These are phyloP conservation scores for honey bee (Apis mellifera) DNA, from an alignment of 1,140 invertebrate genomes.

Conservation along the genomic window DNA sequence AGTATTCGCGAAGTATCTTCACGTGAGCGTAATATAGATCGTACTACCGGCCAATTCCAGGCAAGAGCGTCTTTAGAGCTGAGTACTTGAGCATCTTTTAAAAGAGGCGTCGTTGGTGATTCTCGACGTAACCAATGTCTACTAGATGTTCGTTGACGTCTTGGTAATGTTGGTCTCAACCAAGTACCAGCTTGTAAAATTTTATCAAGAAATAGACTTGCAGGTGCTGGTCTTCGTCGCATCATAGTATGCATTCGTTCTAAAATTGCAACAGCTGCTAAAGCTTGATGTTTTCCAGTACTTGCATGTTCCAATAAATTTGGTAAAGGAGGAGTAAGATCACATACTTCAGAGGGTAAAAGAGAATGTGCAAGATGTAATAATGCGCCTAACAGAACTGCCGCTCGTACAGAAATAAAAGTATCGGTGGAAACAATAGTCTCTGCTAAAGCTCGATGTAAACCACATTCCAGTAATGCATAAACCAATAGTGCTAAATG, in stretches of 20 bases:
- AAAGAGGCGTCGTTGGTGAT: conserved; percentile 74
- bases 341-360: conserved; percentile 91
- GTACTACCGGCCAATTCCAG: conserved; percentile 87
- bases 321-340: conserved; percentile 91
- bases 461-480: conserved; percentile 91
- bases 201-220: conserved; percentile 92
- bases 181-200: conserved; percentile 83
- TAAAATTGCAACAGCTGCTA: conserved; percentile 90
- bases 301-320: conserved; percentile 90
- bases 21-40: conserved; percentile 81
- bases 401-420: conserved; percentile 93
- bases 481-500: conserved; percentile 94
- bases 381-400: conserved; percentile 93
- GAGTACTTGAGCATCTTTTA: conserved; percentile 84
- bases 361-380: conserved; percentile 92
- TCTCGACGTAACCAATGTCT: conserved; percentile 76
- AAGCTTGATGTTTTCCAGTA: conserved; percentile 88
- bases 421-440: conserved; percentile 94
- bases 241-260: conserved; percentile 90
- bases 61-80: conserved; percentile 81
- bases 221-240: conserved; percentile 88
- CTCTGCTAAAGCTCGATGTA: conserved; percentile 94
- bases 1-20: conserved; percentile 72
- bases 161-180: conserved; percentile 72
- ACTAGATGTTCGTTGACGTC: conserved; percentile 68